phyloP scores from a whole-genome alignment of 2,113 vertebrate genomes.

The Dicentrarchus labrax region DNA sequence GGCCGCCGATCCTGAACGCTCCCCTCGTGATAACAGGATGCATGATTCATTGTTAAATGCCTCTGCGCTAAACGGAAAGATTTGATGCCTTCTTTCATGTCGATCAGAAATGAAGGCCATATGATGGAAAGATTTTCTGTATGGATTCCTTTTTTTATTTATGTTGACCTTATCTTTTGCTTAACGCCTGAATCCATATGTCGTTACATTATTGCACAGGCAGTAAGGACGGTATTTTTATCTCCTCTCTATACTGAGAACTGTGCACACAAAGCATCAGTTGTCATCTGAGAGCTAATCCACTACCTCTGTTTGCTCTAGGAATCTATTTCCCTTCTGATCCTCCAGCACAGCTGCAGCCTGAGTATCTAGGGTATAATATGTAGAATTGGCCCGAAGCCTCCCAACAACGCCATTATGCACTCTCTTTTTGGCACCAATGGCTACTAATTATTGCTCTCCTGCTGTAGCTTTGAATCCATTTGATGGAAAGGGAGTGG shows the following conservation, averaged over 20 bases:
- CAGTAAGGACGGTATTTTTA: not conserved
- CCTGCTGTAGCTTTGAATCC: slow-evolving; percentile 32
- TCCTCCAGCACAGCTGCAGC: slow-evolving; percentile 59
- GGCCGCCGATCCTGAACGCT: not conserved
- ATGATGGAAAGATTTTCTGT: not conserved
- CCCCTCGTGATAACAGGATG: slow-evolving; percentile 28
- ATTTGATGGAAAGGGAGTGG: slow-evolving; percentile 37
- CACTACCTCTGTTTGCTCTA: slow-evolving; percentile 43
- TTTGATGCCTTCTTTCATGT: slow-evolving; percentile 17
- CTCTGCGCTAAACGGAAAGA: slow-evolving; percentile 12
- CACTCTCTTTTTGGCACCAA: slow-evolving; percentile 50
- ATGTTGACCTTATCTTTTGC: not conserved
- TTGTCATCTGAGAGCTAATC: slow-evolving; percentile 48
- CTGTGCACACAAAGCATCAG: slow-evolving; percentile 19
- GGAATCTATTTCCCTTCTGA: slow-evolving; percentile 45
- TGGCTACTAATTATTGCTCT: slow-evolving; percentile 55
- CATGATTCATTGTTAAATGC: slow-evolving; percentile 16
- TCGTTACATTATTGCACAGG: not conserved
- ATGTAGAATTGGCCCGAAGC: slow-evolving; percentile 22
- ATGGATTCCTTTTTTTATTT: not conserved
- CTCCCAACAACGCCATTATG: slow-evolving; percentile 42
- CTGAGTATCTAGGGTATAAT: slow-evolving; percentile 35
- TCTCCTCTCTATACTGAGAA: not conserved
- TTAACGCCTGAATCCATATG: not conserved
- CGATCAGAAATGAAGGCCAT: not conserved